Base-by-base conservation (phyloP, 1,140 invertebrate genomes). In the Planococcus citri region DNA sequence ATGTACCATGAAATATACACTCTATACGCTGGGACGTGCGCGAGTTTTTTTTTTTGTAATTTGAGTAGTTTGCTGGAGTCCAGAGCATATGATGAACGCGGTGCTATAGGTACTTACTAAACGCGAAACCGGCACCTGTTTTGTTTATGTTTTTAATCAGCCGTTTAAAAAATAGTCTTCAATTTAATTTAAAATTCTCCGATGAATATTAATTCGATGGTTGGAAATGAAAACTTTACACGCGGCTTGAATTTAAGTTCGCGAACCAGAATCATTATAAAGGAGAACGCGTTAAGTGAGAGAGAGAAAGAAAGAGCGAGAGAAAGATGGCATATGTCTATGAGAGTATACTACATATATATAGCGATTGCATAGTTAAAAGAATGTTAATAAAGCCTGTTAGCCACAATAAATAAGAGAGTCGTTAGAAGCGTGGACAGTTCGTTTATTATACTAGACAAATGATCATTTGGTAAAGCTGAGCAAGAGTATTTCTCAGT, bases 111-210 rank as follows among this genome's bases (percentile, higher is more conserved):
- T n/a, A n/a, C n/a, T n/a, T n/a, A n/a, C n/a, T 33, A 33, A 33
- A 12, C 29, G 29, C 12, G 29, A 12, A 33, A 33, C 29, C 29
- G 29, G 41, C 41, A 51, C 41, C 41, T 51, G 41, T 51, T 51
- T 51, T 20, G 41, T 51, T 51, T 51, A 51, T 20, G n/a, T 51
- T 51, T 51, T 51, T 17, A 17, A 51, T 51, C 41, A 51, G 41
- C 41, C n/a, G 41, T 51, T 51, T 51, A 51, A 51, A 51, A 51
- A 51, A 51, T 20, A 20, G 41, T 51, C 12, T 51, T 17, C 12
- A n/a, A 51, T 51, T 51, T 51, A 51, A 51, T 51, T 51, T 51
- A 51, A 51, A 51, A 51, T 51, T n/a, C n/a, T 51, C 41, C 41
- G n/a, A 51, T 51, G 41, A 51, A 51, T 51, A 51, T 51, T 51